These are phyloP conservation scores for Phyllostomus hastatus DNA, from an alignment of 2,113 vertebrate genomes.

Conservation along the genomic window DNA sequence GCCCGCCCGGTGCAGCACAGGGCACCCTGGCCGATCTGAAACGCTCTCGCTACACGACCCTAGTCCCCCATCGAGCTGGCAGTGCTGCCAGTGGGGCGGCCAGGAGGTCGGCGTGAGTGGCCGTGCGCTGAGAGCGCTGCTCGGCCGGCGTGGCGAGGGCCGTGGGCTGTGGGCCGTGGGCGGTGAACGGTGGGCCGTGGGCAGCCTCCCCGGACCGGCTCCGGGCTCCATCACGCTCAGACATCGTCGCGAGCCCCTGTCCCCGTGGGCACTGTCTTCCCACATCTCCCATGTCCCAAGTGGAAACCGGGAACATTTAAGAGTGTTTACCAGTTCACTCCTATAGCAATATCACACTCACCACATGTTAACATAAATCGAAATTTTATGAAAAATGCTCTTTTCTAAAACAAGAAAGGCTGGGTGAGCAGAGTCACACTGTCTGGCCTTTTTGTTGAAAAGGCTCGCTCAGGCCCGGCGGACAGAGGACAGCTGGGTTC, in stretches of 20 bases:
- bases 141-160: accelerated
- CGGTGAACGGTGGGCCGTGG: accelerated
- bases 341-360: neutral
- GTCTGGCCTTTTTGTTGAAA: neutral
- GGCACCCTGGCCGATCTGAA: neutral
- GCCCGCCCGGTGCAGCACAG: neutral
- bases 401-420: neutral
- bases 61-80: too few species aligned
- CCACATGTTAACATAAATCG: neutral
- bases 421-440: neutral
- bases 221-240: too few species aligned
- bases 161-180: accelerated
- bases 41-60: neutral
- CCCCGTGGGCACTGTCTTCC: neutral
- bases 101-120: accelerated
- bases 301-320: neutral
- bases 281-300: neutral
- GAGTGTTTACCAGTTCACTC: neutral
- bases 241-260: neutral
- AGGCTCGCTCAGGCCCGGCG: neutral
- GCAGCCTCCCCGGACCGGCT: neutral
- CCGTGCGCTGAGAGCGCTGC: accelerated
- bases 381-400: neutral
- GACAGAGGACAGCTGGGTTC: neutral
- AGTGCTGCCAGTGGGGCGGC: neutral